These are phyloP conservation scores for Oasisia sp. DNA, from an alignment of 2,888 invertebrate genomes.

Conservation along the genomic window DNA sequence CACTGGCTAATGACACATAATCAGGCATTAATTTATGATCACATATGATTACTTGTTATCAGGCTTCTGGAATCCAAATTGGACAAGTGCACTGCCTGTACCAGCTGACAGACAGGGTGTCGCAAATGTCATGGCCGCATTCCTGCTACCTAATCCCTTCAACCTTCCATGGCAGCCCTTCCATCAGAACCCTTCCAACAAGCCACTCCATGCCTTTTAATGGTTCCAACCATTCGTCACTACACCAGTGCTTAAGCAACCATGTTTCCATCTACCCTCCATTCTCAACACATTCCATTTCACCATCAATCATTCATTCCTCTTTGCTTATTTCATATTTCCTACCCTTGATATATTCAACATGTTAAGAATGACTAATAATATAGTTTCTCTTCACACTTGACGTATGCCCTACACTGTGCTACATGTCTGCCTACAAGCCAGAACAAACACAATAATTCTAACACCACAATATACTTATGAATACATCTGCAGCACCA, in stretches of 20 bases:
- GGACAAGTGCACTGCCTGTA: neutral
- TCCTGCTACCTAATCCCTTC: neutral
- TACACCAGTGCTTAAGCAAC: neutral
- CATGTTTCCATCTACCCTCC: too few species aligned
- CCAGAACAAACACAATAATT: too few species aligned
- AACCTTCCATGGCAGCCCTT: neutral
- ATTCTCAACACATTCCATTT: too few species aligned
- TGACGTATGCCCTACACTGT: too few species aligned
- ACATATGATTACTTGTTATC: conserved; percentile 7
- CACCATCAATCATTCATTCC: too few species aligned
- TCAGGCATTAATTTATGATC: conserved; percentile 10
- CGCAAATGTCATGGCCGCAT: neutral
- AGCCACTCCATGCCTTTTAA: neutral
- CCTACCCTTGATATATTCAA: too few species aligned
- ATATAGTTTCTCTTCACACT: too few species aligned
- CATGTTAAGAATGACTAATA: too few species aligned
- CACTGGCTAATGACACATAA: neutral
- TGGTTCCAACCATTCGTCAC: neutral
- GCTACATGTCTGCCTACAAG: too few species aligned
- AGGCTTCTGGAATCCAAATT: neutral
- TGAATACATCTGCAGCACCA: too few species aligned
- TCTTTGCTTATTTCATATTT: too few species aligned
- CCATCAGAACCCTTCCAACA: neutral
- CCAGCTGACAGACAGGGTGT: neutral
- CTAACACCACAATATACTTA: too few species aligned